These are phyloP conservation scores for Kuschelorhynchus macadamiae DNA, from an alignment of 2,888 invertebrate species.

Conservation along the genomic window DNA sequence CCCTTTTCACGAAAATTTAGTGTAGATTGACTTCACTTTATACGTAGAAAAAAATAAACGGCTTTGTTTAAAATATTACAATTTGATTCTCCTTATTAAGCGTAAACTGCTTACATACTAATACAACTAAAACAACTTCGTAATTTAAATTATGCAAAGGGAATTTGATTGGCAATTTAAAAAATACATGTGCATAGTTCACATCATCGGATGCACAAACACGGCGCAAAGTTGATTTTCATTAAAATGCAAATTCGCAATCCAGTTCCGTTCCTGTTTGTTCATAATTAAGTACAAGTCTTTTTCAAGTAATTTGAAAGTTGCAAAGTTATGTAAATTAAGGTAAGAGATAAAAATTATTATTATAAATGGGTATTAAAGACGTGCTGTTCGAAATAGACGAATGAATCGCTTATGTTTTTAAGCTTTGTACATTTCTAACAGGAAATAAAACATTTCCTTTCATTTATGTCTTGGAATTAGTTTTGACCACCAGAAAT, in stretches of 20 bases:
- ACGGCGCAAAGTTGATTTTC: slow-evolving; percentile 51
- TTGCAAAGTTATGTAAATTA: slow-evolving; percentile 31
- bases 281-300: slow-evolving; percentile 57
- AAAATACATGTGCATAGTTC: slow-evolving; percentile 49
- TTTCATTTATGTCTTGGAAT: too few species aligned
- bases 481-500: too few species aligned
- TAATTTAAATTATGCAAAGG: slow-evolving; percentile 48
- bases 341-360: too few species aligned
- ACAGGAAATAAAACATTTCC: too few species aligned
- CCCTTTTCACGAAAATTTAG: too few species aligned
- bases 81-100: background rate
- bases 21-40: too few species aligned
- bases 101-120: slow-evolving; percentile 8
- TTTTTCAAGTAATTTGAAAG: slow-evolving; percentile 54
- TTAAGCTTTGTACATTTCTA: too few species aligned
- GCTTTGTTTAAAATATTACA: too few species aligned
- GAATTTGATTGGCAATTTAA: slow-evolving; percentile 50
- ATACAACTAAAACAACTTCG: slow-evolving; percentile 28
- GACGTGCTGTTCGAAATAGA: too few species aligned
- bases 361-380: too few species aligned
- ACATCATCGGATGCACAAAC: slow-evolving; percentile 49
- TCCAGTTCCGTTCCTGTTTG: slow-evolving; percentile 55
- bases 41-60: too few species aligned
- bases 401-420: too few species aligned
- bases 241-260: slow-evolving; percentile 58